Evolutionary conservation across 2,888 invertebrate genomes (phyloP), one percentile per base, ranked within the genome.

Genomic region (Drosophila recens): DNA sequence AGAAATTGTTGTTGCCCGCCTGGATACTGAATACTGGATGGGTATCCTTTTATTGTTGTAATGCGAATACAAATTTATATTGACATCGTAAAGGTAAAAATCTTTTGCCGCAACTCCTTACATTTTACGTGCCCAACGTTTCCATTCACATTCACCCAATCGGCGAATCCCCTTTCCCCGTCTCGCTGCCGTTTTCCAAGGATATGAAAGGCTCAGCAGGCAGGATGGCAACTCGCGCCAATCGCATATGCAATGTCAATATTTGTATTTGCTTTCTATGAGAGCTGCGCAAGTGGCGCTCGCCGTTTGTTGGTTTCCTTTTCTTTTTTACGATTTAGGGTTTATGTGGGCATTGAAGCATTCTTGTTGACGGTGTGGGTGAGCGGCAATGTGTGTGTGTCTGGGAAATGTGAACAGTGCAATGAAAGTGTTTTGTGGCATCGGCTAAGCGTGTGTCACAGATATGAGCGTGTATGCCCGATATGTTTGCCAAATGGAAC

Each of bases 1-100:
- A 88, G 70, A 89, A 86, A 88, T 75, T 82, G 88, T 76, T 75
- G 71, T 69, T 73, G 77, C 65, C 27, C 43, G 15, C 38, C 20
- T 48, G 40, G 38, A 9, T 46, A 8, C 27, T 48, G 40, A 33
- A 9, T 46, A 8, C 52, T 30, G 45, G 20, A 11, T 68, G 52
- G 67, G 54, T 54, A 56, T 61, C 67, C 69, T 85, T 88, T 85
- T 89, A 81, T 89, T 89, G 79, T 88, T 89, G 87, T 85, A 90
- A 89, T 90, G 89, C 72, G 89, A 85, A 88, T 88, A 90, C 90
- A 88, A 90, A 90, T 90, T 88, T 89, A 89, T 90, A 89, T 90
- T 87, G 88, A 78, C 84, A 87, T 89, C 88, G 90, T 89, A 89
- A 89, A 89, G 90, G 88, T 90, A 80, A 78, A 78, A 83, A 84